phyloP scores from a whole-genome alignment of 2,797 vertebrate species.

The Etheostoma perlongum region DNA sequence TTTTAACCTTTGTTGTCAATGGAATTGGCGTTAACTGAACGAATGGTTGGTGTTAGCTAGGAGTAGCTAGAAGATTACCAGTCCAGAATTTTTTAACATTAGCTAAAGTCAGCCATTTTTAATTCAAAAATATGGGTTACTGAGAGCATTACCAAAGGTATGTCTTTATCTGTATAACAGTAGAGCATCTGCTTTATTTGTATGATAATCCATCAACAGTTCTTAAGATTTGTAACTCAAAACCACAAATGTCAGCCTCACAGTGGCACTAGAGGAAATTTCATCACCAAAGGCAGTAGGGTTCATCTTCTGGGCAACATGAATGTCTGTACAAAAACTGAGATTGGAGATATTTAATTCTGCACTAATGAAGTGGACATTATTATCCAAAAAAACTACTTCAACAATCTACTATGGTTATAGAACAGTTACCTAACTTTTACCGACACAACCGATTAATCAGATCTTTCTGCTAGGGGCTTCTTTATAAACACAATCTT shows the following conservation, averaged over 20 bases:
- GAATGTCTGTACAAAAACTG: background rate
- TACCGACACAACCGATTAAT: constrained; percentile 21
- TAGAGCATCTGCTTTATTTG: too few species aligned
- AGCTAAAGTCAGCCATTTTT: too few species aligned
- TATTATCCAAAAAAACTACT: background rate
- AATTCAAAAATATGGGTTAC: constrained; percentile 17
- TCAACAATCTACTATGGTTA: background rate
- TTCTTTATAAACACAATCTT: constrained; percentile 39
- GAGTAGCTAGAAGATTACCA: too few species aligned
- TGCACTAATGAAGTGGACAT: too few species aligned
- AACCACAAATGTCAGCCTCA: background rate
- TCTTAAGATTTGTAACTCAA: too few species aligned
- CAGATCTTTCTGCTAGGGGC: background rate
- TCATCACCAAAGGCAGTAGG: background rate
- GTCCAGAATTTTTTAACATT: too few species aligned
- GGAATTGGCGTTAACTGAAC: too few species aligned
- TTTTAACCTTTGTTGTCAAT: too few species aligned
- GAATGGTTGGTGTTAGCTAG: constrained; percentile 60
- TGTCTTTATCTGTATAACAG: too few species aligned
- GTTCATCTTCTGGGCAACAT: background rate
- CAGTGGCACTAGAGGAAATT: constrained; percentile 4
- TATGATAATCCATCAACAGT: too few species aligned
- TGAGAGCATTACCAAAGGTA: constrained; percentile 44
- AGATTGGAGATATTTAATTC: background rate
- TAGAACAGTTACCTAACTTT: background rate